A percentile compares a stretch with the other conserved stretches of the same genome.
Evolutionary conservation across 2,797 vertebrate genomes (phyloP).

Genomic region (Darevskia mixta): DNA sequence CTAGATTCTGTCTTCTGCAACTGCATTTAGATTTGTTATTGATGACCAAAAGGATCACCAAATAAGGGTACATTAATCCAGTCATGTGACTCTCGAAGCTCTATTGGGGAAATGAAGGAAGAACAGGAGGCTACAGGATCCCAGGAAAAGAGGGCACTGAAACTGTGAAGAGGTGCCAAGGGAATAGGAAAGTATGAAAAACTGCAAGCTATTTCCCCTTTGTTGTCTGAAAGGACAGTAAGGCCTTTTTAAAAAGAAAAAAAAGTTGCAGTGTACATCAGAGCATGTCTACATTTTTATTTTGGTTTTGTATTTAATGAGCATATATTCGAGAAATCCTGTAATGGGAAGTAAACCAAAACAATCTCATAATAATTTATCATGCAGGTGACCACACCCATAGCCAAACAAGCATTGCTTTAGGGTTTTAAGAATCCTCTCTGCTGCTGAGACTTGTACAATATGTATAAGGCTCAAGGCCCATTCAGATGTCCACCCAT

Average conservation of each 20-base stretch:
- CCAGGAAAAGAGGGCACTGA: background rate
- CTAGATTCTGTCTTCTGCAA: background rate
- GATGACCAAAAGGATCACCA: background rate
- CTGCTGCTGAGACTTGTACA: background rate
- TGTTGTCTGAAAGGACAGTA: background rate
- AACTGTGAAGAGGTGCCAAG: background rate
- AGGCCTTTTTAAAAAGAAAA: no score
- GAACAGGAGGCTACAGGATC: background rate
- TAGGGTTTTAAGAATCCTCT: background rate
- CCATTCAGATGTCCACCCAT: background rate
- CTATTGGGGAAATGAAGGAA: background rate
- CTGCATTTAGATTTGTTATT: background rate
- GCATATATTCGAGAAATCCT: background rate
- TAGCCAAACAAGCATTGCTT: background rate
- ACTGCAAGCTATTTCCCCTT: background rate
- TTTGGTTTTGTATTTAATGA: background rate
- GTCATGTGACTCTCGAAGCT: background rate
- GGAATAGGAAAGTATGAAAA: background rate
- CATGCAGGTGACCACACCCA: no score
- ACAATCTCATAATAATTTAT: no score
- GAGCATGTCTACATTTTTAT: background rate
- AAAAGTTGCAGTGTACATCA: background rate
- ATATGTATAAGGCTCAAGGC: background rate
- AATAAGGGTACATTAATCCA: background rate
- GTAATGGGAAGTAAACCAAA: no score